A percentile compares a stretch with the other conserved stretches of the same genome.
These are phyloP conservation scores for Itoplectis maculator DNA, from an alignment of 2,888 invertebrate species.

Conservation along the genomic window DNA sequence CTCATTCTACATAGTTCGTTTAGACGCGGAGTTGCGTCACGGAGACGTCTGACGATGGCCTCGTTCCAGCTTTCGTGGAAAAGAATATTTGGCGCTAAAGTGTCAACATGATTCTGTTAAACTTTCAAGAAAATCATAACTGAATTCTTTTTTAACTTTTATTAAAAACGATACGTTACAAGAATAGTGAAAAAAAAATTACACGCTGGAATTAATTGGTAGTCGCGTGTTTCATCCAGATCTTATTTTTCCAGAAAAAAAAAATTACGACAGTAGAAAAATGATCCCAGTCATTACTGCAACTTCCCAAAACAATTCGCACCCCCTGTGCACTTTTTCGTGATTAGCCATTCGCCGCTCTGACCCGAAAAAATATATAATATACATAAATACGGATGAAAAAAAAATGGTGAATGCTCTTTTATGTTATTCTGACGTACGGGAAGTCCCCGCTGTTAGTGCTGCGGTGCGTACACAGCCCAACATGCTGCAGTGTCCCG, in stretches of 20 bases:
- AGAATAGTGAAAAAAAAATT: too few species aligned
- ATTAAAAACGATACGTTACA: too few species aligned
- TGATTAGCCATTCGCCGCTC: not conserved
- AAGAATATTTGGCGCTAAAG: not conserved
- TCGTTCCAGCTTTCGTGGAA: constrained; percentile 38
- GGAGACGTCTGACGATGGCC: constrained; percentile 34
- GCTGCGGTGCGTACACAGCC: constrained; percentile 31
- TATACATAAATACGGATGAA: not conserved
- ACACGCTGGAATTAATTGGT: too few species aligned
- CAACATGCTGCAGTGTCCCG: constrained; percentile 8
- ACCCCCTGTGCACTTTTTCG: not conserved
- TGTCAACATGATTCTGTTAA: not conserved
- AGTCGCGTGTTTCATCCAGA: too few species aligned
- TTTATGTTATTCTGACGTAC: constrained; percentile 13
- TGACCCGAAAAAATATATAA: not conserved
- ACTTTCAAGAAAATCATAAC: not conserved
- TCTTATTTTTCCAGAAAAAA: too few species aligned
- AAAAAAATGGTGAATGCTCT: constrained; percentile 17
- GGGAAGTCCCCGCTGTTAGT: constrained; percentile 25
- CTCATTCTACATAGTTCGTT: constrained; percentile 13
- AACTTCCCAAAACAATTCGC: not conserved
- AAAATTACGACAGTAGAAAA: too few species aligned
- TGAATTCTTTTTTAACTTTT: not conserved
- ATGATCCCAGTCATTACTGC: not conserved
- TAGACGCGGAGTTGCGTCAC: constrained; percentile 27